Evolutionary conservation across 2,888 invertebrate species (phyloP), one percentile per base, ranked within the genome.

Genomic region (Napeogenes sylphis): DNA sequence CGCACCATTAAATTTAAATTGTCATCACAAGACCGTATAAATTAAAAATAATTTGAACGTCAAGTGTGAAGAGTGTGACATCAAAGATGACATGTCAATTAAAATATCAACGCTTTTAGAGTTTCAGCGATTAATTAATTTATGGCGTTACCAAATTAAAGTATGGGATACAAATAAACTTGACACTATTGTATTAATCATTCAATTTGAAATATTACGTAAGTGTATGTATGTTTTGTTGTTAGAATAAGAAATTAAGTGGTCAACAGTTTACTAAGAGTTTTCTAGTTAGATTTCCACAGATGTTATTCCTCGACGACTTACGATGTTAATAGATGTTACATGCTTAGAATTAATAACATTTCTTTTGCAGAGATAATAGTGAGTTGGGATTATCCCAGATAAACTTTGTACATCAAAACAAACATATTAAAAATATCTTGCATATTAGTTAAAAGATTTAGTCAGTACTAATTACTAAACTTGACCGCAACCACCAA

Each of bases 71-170:
- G 38, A 4, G 53, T 58, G 46, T 58, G 46, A 51, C 51, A 51
- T 38, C 51, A 53, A 58, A 58, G 51, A 51, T 51, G 30, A 60
- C 58, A 47, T 67, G 67, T 68, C 68, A 68, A 66, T 68, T 68
- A 63, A 56, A 56, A 53, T 67, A 58, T 68, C 65, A 67, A 47
- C 63, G 60, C 30, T 45, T 33, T 42, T 58, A 57, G 56, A 67
- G 66, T 67, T 70, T 66, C 63, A 59, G 51, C 62, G 55, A 56
- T 65, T 65, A 67, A 70, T 70, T 68, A 70, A 69, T 70, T 70
- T 68, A 69, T 59, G 62, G 59, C 64, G 46, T 21, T 21, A 2
- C 42, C 42, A 55, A 59, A 47, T 51, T 51, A 51, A 21, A 51
- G 51, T 51, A 14, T 51, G 42, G 42, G 42, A 42, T 30, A 30